Conservation (phyloP, 2,113 vertebrate genomes). For the Orientallactaga bullata region DNA sequence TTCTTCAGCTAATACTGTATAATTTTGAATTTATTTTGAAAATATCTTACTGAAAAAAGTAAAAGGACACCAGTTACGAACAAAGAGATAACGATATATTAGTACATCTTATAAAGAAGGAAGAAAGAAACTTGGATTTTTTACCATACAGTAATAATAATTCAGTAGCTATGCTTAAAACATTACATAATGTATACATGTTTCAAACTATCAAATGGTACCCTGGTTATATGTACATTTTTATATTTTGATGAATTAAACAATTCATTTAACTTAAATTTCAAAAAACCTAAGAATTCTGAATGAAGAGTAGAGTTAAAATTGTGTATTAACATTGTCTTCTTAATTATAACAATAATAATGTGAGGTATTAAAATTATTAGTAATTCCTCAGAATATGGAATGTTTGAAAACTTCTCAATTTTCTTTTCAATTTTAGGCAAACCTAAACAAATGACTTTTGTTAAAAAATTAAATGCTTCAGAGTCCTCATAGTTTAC, state of each 20-base stretch:
- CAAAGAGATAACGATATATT: not conserved
- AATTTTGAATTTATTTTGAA: conserved; percentile 31
- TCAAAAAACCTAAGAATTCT: not conserved
- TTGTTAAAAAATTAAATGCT: not conserved
- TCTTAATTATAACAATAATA: not conserved
- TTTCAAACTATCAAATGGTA: not conserved
- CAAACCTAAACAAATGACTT: not conserved
- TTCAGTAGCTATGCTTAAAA: not conserved
- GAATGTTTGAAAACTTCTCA: not conserved
- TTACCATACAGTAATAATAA: not conserved
- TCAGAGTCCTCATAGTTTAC: not conserved
- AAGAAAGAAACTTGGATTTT: not conserved
- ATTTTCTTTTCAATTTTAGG: not conserved
- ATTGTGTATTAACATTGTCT: not conserved
- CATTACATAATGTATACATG: not conserved
- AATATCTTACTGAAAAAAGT: not conserved
- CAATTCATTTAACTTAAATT: not conserved
- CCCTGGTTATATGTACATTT: not conserved
- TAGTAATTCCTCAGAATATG: not conserved
- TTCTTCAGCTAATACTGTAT: not conserved
- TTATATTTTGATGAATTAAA: not conserved
- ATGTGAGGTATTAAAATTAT: not conserved
- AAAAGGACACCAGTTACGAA: not conserved
- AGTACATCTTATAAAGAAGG: not conserved
- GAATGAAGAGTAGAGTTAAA: not conserved